Base-by-base conservation (phyloP, 1,140 invertebrate genomes). In the Fopius arisanus region DNA sequence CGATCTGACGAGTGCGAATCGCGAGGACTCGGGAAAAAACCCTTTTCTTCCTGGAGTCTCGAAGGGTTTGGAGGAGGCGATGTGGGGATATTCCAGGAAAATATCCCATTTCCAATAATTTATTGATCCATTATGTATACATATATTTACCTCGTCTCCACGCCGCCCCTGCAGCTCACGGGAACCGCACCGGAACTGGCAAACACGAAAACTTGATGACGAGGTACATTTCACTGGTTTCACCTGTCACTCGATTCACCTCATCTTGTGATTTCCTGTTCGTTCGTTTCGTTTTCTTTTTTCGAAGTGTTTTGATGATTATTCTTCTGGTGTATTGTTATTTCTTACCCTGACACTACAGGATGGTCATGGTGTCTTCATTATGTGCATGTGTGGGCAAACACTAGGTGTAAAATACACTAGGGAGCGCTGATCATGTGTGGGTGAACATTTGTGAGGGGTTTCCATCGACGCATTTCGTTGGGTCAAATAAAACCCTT, bases 81-180 rank as follows among this genome's bases (percentile, higher is more conserved):
- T 48, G 16, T 5, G 43, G n/a, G 43, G 43, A 48, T 19, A 48
- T 19, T 48, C 23, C 19, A 21, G 21, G 43, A n/a, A 16, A 51
- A 51, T 59, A 59, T 59, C 10, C 37, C 7, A 54, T 73, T 70
- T 62, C 31, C 71, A 73, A 76, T 76, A 73, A 73, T 72, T 73
- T 76, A 76, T 76, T 76, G 75, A 76, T 76, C 29, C 67, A 54
- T 12, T 51, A 23, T 31, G 33, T 67, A 59, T 48, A 67, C 67
- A 67, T 67, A 41, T 72, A 54, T 67, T 28, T 74, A 74, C 72
- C 72, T 70, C 65, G 70, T 70, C 62, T 75, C 67, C 70, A 75
- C 69, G 70, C 66, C 67, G 74, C 66, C 65, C 48, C 62, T 40
- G 59, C 68, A 31, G 40, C 3, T 23, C 14, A 59, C 54, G 54